Percentiles rank a stretch among this genome's conserved stretches.
phyloP scores from a whole-genome alignment of 1,140 invertebrate genomes.

The Sogatella furcifera region DNA sequence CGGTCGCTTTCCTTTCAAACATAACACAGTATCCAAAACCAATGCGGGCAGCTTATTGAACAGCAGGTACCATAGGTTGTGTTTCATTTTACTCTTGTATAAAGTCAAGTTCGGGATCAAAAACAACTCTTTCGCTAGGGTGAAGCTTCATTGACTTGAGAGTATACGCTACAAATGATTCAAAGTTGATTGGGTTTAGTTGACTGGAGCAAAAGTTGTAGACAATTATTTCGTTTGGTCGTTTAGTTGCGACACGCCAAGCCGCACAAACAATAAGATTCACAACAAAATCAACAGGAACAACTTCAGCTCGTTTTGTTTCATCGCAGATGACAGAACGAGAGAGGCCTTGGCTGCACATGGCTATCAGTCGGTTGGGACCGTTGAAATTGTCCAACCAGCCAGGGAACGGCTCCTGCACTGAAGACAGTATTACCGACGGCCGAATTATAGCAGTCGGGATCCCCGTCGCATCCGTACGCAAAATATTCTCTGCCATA shows the following conservation, averaged over 20 bases:
- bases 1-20: neutral
- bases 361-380: constrained; percentile 67
- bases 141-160: neutral
- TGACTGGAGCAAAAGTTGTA: constrained; percentile 53
- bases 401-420: constrained; percentile 66
- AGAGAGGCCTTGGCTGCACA: constrained; percentile 75
- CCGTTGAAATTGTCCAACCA: constrained; percentile 97
- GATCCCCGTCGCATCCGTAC: constrained; percentile 45
- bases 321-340: constrained; percentile 70
- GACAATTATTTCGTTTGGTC: constrained; percentile 41
- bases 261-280: constrained; percentile 76
- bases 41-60: constrained; percentile 6
- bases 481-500: constrained; percentile 64
- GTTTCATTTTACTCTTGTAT: neutral
- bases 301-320: constrained; percentile 64
- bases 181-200: constrained; percentile 39
- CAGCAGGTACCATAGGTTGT: neutral
- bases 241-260: constrained; percentile 53
- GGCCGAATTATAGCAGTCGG: constrained; percentile 88
- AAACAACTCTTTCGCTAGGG: neutral
- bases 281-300: constrained; percentile 84
- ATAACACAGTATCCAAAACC: neutral
- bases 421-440: constrained; percentile 74
- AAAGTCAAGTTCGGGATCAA: constrained; percentile 2
- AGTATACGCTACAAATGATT: neutral